phyloP scores from a whole-genome alignment of 2,888 invertebrate genomes.

The Rugalucina vietnamica region DNA sequence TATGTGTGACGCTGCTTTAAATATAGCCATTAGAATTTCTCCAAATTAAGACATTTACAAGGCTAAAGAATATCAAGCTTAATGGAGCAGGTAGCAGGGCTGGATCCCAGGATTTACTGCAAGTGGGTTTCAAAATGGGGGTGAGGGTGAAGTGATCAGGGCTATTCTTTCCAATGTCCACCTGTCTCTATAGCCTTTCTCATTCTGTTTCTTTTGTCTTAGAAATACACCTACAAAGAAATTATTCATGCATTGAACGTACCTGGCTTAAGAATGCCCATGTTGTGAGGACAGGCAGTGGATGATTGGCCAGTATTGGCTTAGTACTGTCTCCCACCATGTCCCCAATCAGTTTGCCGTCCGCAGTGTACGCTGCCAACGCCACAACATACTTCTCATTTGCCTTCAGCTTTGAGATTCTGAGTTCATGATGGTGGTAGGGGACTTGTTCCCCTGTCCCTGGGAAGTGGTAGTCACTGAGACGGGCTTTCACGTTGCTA shows the following conservation, averaged over 20 bases:
- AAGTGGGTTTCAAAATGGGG: no score
- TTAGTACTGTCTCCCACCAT: conserved; percentile 81
- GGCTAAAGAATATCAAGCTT: no score
- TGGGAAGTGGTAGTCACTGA: conserved; percentile 81
- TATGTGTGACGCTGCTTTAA: no score
- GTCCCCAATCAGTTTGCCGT: conserved; percentile 83
- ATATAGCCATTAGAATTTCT: no score
- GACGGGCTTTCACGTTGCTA: conserved; percentile 81
- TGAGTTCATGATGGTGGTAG: conserved; percentile 77
- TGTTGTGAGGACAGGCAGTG: conserved; percentile 81
- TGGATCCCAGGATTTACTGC: no score
- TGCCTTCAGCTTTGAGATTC: conserved; percentile 78
- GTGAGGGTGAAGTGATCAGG: no score
- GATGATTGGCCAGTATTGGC: conserved; percentile 82
- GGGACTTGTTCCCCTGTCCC: conserved; percentile 83
- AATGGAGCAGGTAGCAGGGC: no score
- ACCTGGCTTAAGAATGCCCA: conserved; percentile 83
- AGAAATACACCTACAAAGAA: no score
- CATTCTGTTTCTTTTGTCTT: no score
- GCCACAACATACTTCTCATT: conserved; percentile 83
- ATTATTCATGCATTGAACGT: not conserved
- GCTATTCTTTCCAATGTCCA: no score
- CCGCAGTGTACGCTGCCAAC: conserved; percentile 82
- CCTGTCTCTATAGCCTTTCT: no score
- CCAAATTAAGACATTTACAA: no score